Percentiles rank a stretch among this genome's conserved stretches.
Conservation (phyloP, 1,140 invertebrate species). For the Diorhabda elongata region DNA sequence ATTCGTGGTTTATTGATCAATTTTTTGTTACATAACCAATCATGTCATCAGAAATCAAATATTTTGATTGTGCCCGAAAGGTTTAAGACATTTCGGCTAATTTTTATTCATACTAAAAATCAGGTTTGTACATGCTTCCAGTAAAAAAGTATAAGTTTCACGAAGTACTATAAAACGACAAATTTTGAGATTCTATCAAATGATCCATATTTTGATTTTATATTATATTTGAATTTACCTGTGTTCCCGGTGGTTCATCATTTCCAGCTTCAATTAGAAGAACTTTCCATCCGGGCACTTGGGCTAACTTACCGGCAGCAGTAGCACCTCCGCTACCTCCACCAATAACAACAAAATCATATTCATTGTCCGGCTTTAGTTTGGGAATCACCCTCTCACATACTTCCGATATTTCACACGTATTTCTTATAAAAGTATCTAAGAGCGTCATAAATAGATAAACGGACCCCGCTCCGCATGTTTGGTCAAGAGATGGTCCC, state of each 20-base stretch:
- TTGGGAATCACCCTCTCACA: conserved; percentile 49
- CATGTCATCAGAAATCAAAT: no score
- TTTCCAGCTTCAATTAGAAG: conserved; percentile 62
- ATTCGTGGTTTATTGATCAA: no score
- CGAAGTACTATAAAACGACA: no score
- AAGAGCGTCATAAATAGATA: conserved; percentile 56
- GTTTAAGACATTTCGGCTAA: no score
- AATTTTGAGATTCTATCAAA: no score
- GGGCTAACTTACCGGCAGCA: conserved; percentile 50
- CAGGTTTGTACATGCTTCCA: no score
- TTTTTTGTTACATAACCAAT: no score
- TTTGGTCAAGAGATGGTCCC: conserved; percentile 51
- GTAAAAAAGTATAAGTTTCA: no score
- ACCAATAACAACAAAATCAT: conserved; percentile 59
- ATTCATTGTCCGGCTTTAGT: conserved; percentile 46
- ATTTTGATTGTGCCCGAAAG: no score
- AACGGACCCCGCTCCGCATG: conserved; percentile 52
- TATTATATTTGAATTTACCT: conserved; percentile 24
- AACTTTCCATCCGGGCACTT: conserved; percentile 48
- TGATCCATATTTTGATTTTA: no score
- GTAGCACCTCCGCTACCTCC: conserved; percentile 57
- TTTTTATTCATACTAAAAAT: no score
- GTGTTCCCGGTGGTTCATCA: conserved; percentile 53
- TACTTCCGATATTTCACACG: conserved; percentile 50
- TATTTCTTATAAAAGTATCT: conserved; percentile 51